phyloP scores from a whole-genome alignment of 2,888 invertebrate genomes.

The Blomia tropicalis region DNA sequence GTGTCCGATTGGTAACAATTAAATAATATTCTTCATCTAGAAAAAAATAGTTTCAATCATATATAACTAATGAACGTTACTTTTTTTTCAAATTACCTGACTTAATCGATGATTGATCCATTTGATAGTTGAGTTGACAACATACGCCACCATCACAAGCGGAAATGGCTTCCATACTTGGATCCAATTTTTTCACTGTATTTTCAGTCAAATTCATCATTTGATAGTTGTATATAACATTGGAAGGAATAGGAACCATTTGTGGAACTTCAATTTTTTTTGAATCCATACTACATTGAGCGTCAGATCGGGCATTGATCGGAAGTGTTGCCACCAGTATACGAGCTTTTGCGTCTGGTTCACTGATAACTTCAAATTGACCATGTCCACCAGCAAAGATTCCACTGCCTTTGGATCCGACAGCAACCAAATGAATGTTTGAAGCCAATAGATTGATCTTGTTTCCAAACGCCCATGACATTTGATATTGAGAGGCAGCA shows the following conservation, averaged over 20 bases:
- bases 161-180: neutral
- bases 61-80: neutral
- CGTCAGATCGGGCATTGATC: neutral
- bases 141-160: constrained; percentile 17
- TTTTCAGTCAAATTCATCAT: neutral
- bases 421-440: constrained; percentile 48
- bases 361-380: constrained; percentile 7
- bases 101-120: neutral
- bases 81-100: neutral
- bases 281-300: neutral
- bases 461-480: constrained; percentile 50
- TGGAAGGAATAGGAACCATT: neutral
- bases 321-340: neutral
- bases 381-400: constrained; percentile 49
- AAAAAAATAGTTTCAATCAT: neutral
- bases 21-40: constrained; percentile 12
- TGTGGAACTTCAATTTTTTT: neutral
- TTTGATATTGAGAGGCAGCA: constrained; percentile 47
- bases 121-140: constrained; percentile 26
- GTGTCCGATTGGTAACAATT: neutral
- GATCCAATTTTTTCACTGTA: neutral
- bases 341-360: neutral
- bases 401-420: constrained; percentile 54
- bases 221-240: neutral
- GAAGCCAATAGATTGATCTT: constrained; percentile 54